Base-by-base conservation (phyloP, 1,140 invertebrate species). In the Aphaenogaster rudis region DNA sequence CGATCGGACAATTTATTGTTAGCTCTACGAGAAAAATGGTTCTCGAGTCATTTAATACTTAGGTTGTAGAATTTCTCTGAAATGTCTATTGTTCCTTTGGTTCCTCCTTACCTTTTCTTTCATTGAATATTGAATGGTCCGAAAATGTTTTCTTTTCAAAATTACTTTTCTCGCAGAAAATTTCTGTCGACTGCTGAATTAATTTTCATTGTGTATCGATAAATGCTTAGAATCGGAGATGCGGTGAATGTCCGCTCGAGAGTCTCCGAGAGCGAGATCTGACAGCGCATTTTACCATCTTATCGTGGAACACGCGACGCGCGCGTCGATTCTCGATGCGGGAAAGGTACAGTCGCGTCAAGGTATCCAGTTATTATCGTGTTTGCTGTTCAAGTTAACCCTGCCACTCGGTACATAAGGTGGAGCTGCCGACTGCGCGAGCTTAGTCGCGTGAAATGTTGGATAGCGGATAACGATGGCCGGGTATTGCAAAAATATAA, bases 341-440 rank as follows among this genome's bases (percentile, higher is more conserved):
- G 74, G 86, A 67, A n/a, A 50, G 67, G 67, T 59, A 54, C 39
- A 45, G 54, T 28, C 80, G 69, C 84, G 81, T 69, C 86, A 86
- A 86, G 81, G 72, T 89, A 86, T 88, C 87, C 81, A 79, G 69
- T 89, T 88, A 89, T 90, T 90, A 90, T 87, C 88, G 61, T 67
- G 61, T 82, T 82, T 82, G 66, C 79, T 9, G 50, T 63, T 88
- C 77, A 48, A 69, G 66, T 89, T 90, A 90, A 86, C 88, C 77
- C 84, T 67, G 63, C 42, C 66, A 63, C 48, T 81, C 48, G 77
- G 71, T 89, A 89, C 66, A 87, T 63, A 89, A 69, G 77, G 77
- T 50, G 88, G 69, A 77, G 52, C 52, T 74, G 71, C 21, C 33
- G 36, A 33, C 59, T 67, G 33, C 78, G 50, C 76, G 21, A 86